Percentiles rank a stretch among this genome's conserved stretches.
Conservation (phyloP, 2,113 vertebrate species). For the Muscicapa adusta region DNA sequence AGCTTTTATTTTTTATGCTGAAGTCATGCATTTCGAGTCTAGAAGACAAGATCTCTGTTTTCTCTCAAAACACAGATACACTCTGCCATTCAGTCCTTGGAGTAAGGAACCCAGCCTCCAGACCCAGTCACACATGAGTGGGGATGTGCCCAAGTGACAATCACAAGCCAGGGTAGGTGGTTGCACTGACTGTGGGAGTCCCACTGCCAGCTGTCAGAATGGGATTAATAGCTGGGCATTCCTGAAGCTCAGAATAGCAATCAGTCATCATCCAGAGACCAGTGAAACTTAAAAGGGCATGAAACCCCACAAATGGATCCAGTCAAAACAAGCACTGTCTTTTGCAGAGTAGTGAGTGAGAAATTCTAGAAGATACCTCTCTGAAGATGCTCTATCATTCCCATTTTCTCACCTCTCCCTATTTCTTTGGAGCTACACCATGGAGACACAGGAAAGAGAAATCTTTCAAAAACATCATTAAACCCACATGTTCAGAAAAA, state of each 20-base stretch:
- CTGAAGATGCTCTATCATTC: background rate
- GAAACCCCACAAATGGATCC: background rate
- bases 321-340: background rate
- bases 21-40: background rate
- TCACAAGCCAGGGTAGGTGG: background rate
- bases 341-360: background rate
- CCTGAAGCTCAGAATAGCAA: background rate
- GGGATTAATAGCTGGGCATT: slow-evolving; percentile 3
- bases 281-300: slow-evolving; percentile 6
- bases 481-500: background rate
- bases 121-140: background rate
- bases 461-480: background rate
- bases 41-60: background rate
- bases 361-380: background rate
- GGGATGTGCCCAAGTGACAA: background rate
- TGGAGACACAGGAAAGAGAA: background rate
- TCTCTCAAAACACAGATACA: background rate
- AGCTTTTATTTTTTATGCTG: background rate
- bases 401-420: background rate
- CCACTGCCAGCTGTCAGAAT: background rate
- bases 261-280: background rate
- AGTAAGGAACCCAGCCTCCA: background rate
- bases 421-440: background rate
- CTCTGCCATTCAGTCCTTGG: background rate
- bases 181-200: background rate